Base-by-base conservation (phyloP, 2,113 vertebrate genomes). In the Sardina pilchardus region DNA sequence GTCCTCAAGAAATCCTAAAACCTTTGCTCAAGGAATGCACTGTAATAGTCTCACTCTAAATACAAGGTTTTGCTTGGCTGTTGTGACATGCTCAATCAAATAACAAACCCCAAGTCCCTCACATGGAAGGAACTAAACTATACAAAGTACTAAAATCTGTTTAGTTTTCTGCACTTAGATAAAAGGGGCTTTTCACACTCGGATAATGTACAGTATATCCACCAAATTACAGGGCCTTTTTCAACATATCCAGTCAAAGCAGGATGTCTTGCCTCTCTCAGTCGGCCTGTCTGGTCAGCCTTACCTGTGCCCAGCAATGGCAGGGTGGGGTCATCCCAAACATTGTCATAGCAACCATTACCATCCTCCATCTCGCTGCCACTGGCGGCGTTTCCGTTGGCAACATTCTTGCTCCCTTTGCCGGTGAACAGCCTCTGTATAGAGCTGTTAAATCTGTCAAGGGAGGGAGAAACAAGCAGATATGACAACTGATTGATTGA, bases 351-450 rank as follows among this genome's bases (percentile, higher is more conserved):
- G 96, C 44, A 94, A 93, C 93, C 93, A 97, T 99, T 99, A 99
- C 98, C 98, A 81, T 97, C 97, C 93, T 98, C 97, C 94, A 98
- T 94, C 92, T 99, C 98, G 26, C 94, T 98, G 95, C 93, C 97
- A 93, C 91, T 96, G 71, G 96, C 95, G 0, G 96, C 95, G 84
- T 97, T 97, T 92, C 97, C 97, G 44, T 98, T 99, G 83, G 96
- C 96, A 87, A 97, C 92, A 36, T 97, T 96, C 95, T 98, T 98
- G 36, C 94, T 91, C 0, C 90, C 82, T 81, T 93, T 95, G 30
- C 94, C 93, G 63, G 90, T 92, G 89, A 96, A 96, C 85, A 93
- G 93, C n/a, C 6, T 91, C 93, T 99, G 97, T 94, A 99, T 96
- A 93, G 89, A 97, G 91, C 95, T 85, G 6, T 99, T 99, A 93